Evolutionary conservation across 2,888 invertebrate species (phyloP), one percentile per base, ranked within the genome.

Genomic region (Xanthia icteritia): DNA sequence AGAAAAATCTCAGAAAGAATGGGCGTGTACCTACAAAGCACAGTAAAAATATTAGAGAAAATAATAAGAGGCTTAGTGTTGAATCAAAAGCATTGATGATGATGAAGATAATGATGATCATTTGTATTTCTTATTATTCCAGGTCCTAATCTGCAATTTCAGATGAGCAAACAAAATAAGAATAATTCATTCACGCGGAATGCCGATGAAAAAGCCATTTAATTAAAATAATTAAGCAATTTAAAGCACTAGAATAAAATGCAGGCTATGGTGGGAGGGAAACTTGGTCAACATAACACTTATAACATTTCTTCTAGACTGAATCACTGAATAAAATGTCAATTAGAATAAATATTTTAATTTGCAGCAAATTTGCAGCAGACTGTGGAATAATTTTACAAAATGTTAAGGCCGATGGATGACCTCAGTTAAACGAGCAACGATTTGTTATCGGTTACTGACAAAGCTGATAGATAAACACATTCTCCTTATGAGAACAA

Each of bases 331-430:
- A 70, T 72, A 54, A 76, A 75, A 72, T 63, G 42, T 51, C 65
- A 76, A 80, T 84, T 76, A 76, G 72, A 69, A 80, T 58, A 76
- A 72, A 83, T 66, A 73, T 73, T 72, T 64, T 72, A 48, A 74
- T 67, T 67, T 11, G 27, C 42, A 23, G 13, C 61, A 54, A n/a
- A n/a, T n/a, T n/a, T n/a, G n/a, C n/a, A n/a, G n/a, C 56, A 70
- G n/a, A 61, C 61, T n/a, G 23, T 31, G 56, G 36, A 72, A 73
- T 82, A 71, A 64, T 84, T 84, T 58, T 27, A 27, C 36, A 20
- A 87, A 84, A 87, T 86, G 82, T 81, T 86, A 87, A 87, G 86
- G 88, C 31, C 84, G 58, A 65, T 17, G 5, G 45, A 69, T 63
- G 84, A 51, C 86, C 86, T 87, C 64, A 74, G 56, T 42, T 42